Base-by-base conservation (phyloP, 2,888 invertebrate species). In the Spialia ferax region DNA sequence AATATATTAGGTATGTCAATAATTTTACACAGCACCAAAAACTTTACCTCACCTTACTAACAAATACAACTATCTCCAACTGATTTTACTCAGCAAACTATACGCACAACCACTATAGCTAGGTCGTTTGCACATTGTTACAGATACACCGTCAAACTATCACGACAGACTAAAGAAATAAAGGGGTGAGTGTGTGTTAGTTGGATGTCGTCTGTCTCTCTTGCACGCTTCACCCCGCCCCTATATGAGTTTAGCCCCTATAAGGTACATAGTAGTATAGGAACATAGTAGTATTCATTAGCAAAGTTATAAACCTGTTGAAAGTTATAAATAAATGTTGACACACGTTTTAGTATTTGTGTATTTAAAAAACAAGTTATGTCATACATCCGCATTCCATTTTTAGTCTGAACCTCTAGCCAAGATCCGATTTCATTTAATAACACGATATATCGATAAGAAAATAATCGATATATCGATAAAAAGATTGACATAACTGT, bases 171-270 rank as follows among this genome's bases (percentile, higher is more conserved):
- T 73, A 85, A 83, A 72, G 81, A 86, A 80, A 85, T 89, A 57
- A 87, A 88, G 65, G 86, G 89, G 89, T 89, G 88, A 89, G 89
- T 89, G 73, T 82, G 85, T 82, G 84, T 81, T 80, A 79, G 83
- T 78, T 86, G 74, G 82, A 79, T 85, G 86, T 87, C 79, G 83
- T 65, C 67, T 69, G 72, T 70, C 65, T 69, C 52, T 68, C 48
- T 57, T 68, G 69, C 70, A 71, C 64, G 65, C 60, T 60, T 60
- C 60, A 32, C 42, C 60, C 64, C 50, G 57, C 61, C 54, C 63
- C 22, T 29, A n/a, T 50, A 52, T 32, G 29, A 13, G 26, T 15
- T 15, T 0, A 15, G 20, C 38, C 42, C 59, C 22, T 4, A 50
- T 15, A 42, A 42, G 42, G 32, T 32, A 32, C 10, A 32, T 35